Conservation (phyloP, 2,113 vertebrate genomes). For the Colistium nudipinnis region DNA sequence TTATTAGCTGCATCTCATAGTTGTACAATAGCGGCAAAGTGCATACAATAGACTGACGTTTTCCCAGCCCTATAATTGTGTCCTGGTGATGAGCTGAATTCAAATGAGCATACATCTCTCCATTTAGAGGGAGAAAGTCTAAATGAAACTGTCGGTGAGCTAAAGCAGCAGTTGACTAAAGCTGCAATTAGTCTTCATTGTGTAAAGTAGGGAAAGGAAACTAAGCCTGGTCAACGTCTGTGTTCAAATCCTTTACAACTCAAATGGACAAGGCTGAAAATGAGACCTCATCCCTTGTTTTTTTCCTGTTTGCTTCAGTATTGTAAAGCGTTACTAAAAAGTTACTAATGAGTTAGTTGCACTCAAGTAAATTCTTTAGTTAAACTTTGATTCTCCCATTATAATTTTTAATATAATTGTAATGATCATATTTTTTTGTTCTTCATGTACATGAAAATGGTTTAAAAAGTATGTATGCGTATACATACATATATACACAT, state of each 20-base stretch:
- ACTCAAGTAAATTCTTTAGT: too few species aligned
- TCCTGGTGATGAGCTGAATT: constrained; percentile 12
- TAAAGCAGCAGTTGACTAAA: not conserved
- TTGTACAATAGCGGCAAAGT: constrained; percentile 2
- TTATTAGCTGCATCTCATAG: not conserved
- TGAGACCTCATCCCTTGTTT: too few species aligned
- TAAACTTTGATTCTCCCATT: too few species aligned
- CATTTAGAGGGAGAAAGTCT: not conserved
- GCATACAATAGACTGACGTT: too few species aligned
- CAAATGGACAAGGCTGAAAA: not conserved
- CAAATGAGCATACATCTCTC: not conserved
- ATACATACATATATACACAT: too few species aligned
- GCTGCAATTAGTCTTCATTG: not conserved
- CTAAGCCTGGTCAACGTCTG: not conserved
- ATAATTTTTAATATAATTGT: too few species aligned
- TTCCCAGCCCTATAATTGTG: constrained; percentile 16
- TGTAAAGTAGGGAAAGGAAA: not conserved
- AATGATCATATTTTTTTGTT: too few species aligned
- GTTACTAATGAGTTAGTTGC: too few species aligned
- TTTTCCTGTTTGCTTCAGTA: too few species aligned
- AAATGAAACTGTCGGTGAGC: not conserved
- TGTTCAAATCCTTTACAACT: not conserved
- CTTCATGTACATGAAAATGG: too few species aligned
- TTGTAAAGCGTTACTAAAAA: too few species aligned
- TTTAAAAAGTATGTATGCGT: too few species aligned